A percentile compares a stretch with the other conserved stretches of the same genome.
These are phyloP conservation scores for Drosophila phalerata DNA, from an alignment of 2,888 invertebrate genomes.

Conservation along the genomic window DNA sequence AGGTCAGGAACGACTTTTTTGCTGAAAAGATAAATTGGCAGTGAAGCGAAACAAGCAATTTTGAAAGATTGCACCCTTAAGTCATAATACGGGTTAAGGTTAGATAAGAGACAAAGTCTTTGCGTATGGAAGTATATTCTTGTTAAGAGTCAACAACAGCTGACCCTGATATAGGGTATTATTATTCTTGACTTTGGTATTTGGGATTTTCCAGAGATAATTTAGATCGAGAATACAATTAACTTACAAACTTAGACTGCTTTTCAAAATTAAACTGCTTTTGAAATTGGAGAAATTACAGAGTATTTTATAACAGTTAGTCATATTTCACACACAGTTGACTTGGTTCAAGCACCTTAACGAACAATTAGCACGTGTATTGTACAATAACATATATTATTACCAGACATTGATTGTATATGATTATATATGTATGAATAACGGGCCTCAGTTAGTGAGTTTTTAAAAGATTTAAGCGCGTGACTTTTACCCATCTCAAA, in stretches of 20 bases:
- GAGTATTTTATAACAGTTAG: conserved; percentile 2
- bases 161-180: background rate
- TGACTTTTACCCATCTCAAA: conserved; percentile 18
- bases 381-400: conserved; percentile 27
- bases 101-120: background rate
- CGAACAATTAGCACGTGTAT: conserved; percentile 37
- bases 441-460: conserved; percentile 12
- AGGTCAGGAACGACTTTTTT: conserved; percentile 32
- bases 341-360: conserved; percentile 45
- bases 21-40: background rate
- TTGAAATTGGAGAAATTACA: background rate
- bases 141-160: background rate
- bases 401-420: background rate
- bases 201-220: background rate
- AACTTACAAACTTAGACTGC: background rate
- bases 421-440: background rate
- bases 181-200: background rate
- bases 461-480: conserved; percentile 4
- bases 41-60: background rate
- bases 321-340: background rate
- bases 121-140: background rate
- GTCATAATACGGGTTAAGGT: background rate
- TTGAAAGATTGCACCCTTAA: conserved; percentile 3
- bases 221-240: background rate
- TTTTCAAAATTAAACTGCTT: background rate